Conservation (phyloP, 2,113 vertebrate genomes). For the Nothoprocta pentlandii region DNA sequence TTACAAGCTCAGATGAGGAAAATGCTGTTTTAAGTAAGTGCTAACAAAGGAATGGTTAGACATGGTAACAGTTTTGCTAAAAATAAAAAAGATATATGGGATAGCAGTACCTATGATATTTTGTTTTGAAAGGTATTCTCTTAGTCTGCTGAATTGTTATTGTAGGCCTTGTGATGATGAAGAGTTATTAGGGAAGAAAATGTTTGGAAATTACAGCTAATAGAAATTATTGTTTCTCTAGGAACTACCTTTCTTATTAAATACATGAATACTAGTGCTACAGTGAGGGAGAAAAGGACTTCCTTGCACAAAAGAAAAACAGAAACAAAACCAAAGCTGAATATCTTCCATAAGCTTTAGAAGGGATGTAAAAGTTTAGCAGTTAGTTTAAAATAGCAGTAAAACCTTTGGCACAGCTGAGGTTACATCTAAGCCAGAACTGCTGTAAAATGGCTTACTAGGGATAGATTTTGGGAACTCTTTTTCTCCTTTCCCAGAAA, state of each 20-base stretch:
- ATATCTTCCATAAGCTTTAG: neutral
- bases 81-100: neutral
- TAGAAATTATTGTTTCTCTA: neutral
- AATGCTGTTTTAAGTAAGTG: conserved; percentile 39
- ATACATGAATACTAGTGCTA: neutral
- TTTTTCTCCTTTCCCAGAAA: neutral
- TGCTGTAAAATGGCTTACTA: neutral
- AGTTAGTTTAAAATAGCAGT: neutral
- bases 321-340: neutral
- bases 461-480: neutral
- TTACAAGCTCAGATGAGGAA: neutral
- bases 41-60: conserved; percentile 24
- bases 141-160: neutral
- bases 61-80: neutral
- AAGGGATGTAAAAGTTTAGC: neutral
- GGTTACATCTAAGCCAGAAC: neutral
- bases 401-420: neutral
- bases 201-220: neutral
- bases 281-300: neutral
- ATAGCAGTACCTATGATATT: neutral
- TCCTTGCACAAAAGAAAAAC: neutral
- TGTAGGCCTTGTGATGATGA: neutral
- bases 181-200: neutral
- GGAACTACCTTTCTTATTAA: neutral
- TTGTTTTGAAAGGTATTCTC: neutral